Base-by-base conservation (phyloP, 1,140 invertebrate species). In the Choristoneura fumiferana region DNA sequence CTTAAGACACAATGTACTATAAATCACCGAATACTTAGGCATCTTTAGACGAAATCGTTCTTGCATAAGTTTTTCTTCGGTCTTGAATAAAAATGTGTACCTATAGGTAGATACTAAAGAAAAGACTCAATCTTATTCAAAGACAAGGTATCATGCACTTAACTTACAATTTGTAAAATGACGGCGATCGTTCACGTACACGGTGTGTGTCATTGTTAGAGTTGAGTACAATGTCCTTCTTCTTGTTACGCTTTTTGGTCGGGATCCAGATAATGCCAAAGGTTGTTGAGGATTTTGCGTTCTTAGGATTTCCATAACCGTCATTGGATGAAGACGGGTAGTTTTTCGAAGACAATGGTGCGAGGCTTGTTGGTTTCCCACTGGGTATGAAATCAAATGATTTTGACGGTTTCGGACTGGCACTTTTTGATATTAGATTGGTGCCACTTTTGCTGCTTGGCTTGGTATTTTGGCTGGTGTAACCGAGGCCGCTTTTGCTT, bases 161-260 rank as follows among this genome's bases (percentile, higher is more conserved):
- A 72, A 85, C 84, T 87, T 67, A 87, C 82, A 72, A 68, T 57
- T 76, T 81, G 36, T 85, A 84, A 80, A 85, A 85, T 53, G 82
- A 76, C 14, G 84, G 82, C 14, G 74, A 62, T 62, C 78, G 70
- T 12, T 82, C 72, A 53, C 68, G 69, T 12, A 29, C 22, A 6
- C 66, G 49, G 2, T 60, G 62, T 6, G 80, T 70, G 54, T 69
- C 67, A 43, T 72, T 67, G 18, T 77, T 65, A 1, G 74, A 58
- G 58, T 73, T 75, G 52, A 76, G 78, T 17, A 76, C 72, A 8
- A 58, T 22, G 54, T 85, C 81, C 49, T 81, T 87, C 15, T 84
- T 72, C 54, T 83, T 85, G 56, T 84, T 84, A 17, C 54, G 58
- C 63, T 73, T 81, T 63, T 64, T 77, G 0, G 62, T 69, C n/a